phyloP scores from a whole-genome alignment of 1,140 invertebrate species.

The Scaptodrosophila lebanonensis region DNA sequence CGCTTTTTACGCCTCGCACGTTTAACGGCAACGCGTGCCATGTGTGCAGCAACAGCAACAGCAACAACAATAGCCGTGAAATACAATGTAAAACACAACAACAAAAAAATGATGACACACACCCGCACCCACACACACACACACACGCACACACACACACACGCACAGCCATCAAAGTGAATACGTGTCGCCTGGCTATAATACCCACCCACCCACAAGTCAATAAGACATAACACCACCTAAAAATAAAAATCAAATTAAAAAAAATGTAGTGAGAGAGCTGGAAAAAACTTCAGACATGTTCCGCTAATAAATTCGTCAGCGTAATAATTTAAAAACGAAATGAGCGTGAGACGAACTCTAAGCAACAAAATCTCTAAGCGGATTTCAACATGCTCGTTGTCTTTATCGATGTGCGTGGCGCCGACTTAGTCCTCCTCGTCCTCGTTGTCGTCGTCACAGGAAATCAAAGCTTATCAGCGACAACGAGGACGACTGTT shows the following conservation, averaged over 20 bases:
- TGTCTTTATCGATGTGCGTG: slow-evolving; percentile 3
- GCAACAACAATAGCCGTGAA: slow-evolving; percentile 25
- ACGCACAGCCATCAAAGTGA: slow-evolving; percentile 30
- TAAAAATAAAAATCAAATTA: slow-evolving; percentile 1
- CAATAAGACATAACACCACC: slow-evolving; percentile 24
- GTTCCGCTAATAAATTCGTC: slow-evolving; percentile 46
- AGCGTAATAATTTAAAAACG: slow-evolving; percentile 29
- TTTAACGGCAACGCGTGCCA: slow-evolving; percentile 2
- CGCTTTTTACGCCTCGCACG: slow-evolving; percentile 49
- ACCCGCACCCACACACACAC: slow-evolving; percentile 4
- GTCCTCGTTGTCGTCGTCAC: no score
- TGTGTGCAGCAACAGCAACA: slow-evolving; percentile 31
- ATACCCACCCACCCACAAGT: slow-evolving; percentile 39
- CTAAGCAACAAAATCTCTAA: slow-evolving; percentile 27
- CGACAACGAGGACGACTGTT: slow-evolving; percentile 49
- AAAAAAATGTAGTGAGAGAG: slow-evolving; percentile 25
- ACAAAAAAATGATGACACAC: slow-evolving; percentile 1
- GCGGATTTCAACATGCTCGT: slow-evolving; percentile 43
- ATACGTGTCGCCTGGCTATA: slow-evolving; percentile 42
- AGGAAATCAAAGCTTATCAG: slow-evolving; percentile 56
- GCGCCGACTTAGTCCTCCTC: slow-evolving; percentile 34
- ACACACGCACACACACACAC: slow-evolving; percentile 4
- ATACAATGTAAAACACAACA: background rate
- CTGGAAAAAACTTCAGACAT: slow-evolving; percentile 25
- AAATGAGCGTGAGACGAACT: no score